Base-by-base conservation (phyloP, 2,888 invertebrate species). In the Pollenia labialis region DNA sequence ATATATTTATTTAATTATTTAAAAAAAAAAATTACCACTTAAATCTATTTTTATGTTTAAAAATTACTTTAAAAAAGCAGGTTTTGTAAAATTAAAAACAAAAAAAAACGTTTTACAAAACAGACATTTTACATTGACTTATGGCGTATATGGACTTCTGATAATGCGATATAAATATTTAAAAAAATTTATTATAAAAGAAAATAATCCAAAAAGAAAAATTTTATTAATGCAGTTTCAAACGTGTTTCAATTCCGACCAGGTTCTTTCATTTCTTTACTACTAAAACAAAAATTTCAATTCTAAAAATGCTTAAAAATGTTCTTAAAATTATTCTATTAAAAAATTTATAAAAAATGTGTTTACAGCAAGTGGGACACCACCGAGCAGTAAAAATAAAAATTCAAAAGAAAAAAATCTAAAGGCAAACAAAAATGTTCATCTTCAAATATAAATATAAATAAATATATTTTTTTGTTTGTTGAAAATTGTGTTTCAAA, bases 231-330 rank as follows among this genome's bases (percentile, higher is more conserved):
- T 84, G 81, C 54, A 74, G 32, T 89, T 92, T 93, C 93, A 93
- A 93, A 93, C 93, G 90, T 93, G 93, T 93, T 93, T 93, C 93
- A 93, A 92, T 93, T 93, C 91, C 91, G 89, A 89, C 88, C 88
- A 82, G 69, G 81, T 86, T 79, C 69, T 54, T 66, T 72, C 42
- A 77, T 68, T 77, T 56, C 72, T 75, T 46, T 54, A 44, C 66
- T 6, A 46, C 9, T 32, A 66, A 44, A 42, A 14, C 4, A 14
- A 48, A 1, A 6, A 69, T 46, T 44, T 44, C 16, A 58, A 64
- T 71, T 66, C n/a, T 48, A 75, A 6, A 74, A 74, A 52, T 62
- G 48, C 14, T 50, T 69, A 44, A 44, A 40, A 32, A 32, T 44
- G 40, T 72, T 64, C 10, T 18, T 16, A 40, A 16, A 23, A 46